Evolutionary conservation across 2,113 vertebrate genomes (phyloP).

Genomic region (Protomyctophum bolini): DNA sequence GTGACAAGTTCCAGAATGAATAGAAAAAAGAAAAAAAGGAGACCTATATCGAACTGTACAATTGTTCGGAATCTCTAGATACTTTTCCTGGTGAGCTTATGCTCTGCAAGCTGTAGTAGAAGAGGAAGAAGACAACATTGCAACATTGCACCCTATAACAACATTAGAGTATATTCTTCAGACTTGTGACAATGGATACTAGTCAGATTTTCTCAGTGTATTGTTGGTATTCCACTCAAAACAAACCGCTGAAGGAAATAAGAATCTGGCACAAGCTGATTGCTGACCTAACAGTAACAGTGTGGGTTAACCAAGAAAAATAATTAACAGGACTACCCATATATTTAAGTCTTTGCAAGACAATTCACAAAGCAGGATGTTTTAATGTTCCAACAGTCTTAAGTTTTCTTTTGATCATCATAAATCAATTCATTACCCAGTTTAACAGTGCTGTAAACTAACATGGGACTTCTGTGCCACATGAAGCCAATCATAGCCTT

Average conservation of each 20-base stretch:
- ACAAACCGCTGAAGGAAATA: not conserved
- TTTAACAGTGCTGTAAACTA: not conserved
- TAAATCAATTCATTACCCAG: not conserved
- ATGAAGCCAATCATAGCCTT: slow-evolving; percentile 1
- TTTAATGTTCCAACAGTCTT: slow-evolving; percentile 8
- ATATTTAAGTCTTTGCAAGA: slow-evolving; percentile 32
- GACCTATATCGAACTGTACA: slow-evolving; percentile 89
- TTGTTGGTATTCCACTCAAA: slow-evolving; percentile 37
- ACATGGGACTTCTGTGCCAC: not conserved
- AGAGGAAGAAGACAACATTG: slow-evolving; percentile 84
- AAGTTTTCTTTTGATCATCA: slow-evolving; percentile 1
- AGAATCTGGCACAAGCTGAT: slow-evolving; percentile 24
- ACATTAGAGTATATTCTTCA: slow-evolving; percentile 81
- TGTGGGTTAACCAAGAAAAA: slow-evolving; percentile 10
- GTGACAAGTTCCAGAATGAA: slow-evolving; percentile 68
- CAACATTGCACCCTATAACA: slow-evolving; percentile 82
- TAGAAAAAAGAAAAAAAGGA: slow-evolving; percentile 67
- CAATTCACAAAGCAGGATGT: slow-evolving; percentile 15
- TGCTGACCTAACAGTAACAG: slow-evolving; percentile 39
- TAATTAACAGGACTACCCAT: slow-evolving; percentile 4
- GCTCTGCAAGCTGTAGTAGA: slow-evolving; percentile 77
- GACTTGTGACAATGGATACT: slow-evolving; percentile 42
- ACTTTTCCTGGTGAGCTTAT: slow-evolving; percentile 76
- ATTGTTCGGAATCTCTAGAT: slow-evolving; percentile 86
- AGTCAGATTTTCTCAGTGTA: slow-evolving; percentile 54